Evolutionary conservation across 2,888 invertebrate species (phyloP), one percentile per base, ranked within the genome.

Genomic region (Phyllotreta cruciferae): DNA sequence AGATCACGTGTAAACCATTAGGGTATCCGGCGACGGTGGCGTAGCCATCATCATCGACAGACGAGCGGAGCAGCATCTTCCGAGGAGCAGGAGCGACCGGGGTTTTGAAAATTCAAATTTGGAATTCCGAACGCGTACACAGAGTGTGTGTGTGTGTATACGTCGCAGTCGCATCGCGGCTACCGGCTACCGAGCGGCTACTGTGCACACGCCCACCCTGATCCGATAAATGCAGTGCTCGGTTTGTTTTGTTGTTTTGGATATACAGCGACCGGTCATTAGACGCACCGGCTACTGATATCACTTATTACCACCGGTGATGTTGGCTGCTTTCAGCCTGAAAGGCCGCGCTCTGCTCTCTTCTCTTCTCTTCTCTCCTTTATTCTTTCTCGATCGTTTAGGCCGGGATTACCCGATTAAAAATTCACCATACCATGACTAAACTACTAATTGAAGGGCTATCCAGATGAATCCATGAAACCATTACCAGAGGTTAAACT

Each of bases 1-100:
- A 78, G 77, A 79, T 80, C 80, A 80, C 80, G 80, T 80, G 80
- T 78, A 78, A 75, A 73, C 80, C 80, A 80, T 80, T 79, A 80
- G 78, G 79, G 75, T 80, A 79, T 80, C 79, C 79, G 79, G 78
- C 75, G 75, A 66, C 67, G 66, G 63, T 64, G 71, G 67, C 67
- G 62, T 68, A 68, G 66, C 61, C 70, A 56, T 49, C 56, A 37
- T 14, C 56, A 56, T 50, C 53, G 41, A 55, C 42, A 42, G 38
- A 24, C 56, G 62, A 54, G 50, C n/a, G 39, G n/a, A 50, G 39
- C 44, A 45, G 13, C 56, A 45, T 57, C 45, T 54, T 35, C 8
- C 57, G 37, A 41, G 36, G 11, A 42, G n/a, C 24, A 42, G 50
- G 11, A 39, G 53, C 36, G 56, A 41, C 62, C 57, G 67, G 61